Conservation (phyloP, 2,888 invertebrate genomes). For the Drosophila pseudotakahashii region DNA sequence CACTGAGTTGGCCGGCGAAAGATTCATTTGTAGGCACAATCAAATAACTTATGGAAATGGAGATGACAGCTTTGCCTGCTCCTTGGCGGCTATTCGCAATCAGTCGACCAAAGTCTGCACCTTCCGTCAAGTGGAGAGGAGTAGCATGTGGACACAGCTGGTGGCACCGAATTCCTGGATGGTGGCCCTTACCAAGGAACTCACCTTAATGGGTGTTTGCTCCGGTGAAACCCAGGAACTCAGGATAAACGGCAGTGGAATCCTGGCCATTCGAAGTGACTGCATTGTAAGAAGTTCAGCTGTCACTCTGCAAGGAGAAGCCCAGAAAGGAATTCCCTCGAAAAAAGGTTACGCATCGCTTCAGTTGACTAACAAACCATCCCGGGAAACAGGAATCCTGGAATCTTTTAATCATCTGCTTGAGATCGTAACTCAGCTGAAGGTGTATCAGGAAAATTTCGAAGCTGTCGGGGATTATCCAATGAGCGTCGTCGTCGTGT, state of each 20-base stretch:
- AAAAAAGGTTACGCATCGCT: conserved; percentile 11
- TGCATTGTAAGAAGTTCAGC: conserved; percentile 21
- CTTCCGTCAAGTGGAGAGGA: background rate
- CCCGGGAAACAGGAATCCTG: background rate
- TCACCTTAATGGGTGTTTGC: conserved; percentile 15
- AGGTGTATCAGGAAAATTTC: conserved; percentile 6
- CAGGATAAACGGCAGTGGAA: conserved; percentile 18
- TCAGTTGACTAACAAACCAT: background rate
- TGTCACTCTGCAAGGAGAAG: conserved; percentile 7
- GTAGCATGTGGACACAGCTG: conserved; percentile 16
- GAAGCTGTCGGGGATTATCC: background rate
- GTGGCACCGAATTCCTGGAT: conserved; percentile 29
- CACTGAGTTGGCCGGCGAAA: conserved; percentile 11
- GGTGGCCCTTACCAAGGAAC: conserved; percentile 20
- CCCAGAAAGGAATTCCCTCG: background rate
- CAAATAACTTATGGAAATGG: conserved; percentile 12
- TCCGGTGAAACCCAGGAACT: conserved; percentile 28
- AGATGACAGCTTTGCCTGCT: conserved; percentile 4
- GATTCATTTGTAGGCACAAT: conserved; percentile 4
- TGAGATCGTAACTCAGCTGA: background rate
- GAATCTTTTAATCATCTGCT: background rate
- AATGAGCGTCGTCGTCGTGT: conserved; percentile 4
- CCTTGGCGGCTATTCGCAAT: conserved; percentile 22
- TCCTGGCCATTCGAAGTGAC: conserved; percentile 18
- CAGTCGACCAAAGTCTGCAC: background rate